These are phyloP conservation scores for Luperina testacea DNA, from an alignment of 2,888 invertebrate species.

Conservation along the genomic window DNA sequence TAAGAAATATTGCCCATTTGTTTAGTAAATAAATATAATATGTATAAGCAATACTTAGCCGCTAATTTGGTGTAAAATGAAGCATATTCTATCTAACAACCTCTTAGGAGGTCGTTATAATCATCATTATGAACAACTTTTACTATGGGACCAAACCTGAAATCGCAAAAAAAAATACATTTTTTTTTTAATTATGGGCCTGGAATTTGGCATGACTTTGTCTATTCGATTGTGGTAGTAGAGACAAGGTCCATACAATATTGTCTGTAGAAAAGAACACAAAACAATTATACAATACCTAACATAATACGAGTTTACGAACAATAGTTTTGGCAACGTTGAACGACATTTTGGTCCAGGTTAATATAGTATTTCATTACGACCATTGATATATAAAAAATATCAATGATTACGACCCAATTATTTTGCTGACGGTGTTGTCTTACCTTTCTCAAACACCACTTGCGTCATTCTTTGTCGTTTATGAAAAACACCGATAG, in stretches of 20 bases:
- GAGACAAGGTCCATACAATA: not conserved
- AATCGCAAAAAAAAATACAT: too few species aligned
- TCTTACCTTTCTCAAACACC: conserved; percentile 25
- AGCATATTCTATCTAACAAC: too few species aligned
- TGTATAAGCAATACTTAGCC: too few species aligned
- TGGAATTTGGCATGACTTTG: not conserved
- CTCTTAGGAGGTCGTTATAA: too few species aligned
- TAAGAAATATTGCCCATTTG: too few species aligned
- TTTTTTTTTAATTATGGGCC: not conserved
- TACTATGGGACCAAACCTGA: too few species aligned
- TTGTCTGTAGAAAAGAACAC: too few species aligned
- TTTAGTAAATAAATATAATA: too few species aligned
- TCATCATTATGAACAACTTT: too few species aligned
- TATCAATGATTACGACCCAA: too few species aligned
- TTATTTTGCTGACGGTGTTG: conserved; percentile 31
- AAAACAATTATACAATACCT: not conserved
- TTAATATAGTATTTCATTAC: not conserved
- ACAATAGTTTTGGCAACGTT: conserved; percentile 24
- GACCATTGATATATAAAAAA: too few species aligned
- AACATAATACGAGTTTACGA: not conserved
- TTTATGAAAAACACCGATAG: not conserved
- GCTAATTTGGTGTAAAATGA: too few species aligned
- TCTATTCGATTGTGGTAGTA: not conserved
- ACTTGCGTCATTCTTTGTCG: conserved; percentile 7
- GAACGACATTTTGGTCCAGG: not conserved